phyloP scores from a whole-genome alignment of 2,797 vertebrate species.

The Phrynocephalus vlangalii region DNA sequence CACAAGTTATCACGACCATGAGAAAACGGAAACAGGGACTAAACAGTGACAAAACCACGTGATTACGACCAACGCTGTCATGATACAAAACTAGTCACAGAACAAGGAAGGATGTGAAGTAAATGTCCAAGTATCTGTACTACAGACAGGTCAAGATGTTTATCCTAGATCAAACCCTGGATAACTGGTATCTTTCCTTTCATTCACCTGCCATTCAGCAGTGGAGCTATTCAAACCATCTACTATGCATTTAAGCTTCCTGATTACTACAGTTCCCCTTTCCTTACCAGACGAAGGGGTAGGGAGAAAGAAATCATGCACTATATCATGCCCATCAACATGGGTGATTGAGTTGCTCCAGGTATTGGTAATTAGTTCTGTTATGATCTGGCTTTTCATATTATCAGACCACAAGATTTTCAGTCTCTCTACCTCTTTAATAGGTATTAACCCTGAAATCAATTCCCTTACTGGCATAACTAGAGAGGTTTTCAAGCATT shows the following conservation, averaged over 20 bases:
- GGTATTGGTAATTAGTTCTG: constrained; percentile 35
- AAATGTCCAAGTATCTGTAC: too few relatives aligned
- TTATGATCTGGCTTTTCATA: constrained; percentile 35
- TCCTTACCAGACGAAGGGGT: neutral
- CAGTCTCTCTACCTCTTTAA: constrained; percentile 7
- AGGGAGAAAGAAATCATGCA: neutral
- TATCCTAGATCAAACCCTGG: too few relatives aligned
- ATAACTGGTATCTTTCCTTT: too few relatives aligned
- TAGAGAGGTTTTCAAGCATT: constrained; percentile 55
- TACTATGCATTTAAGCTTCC: neutral
- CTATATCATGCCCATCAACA: constrained; percentile 24
- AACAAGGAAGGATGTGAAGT: too few relatives aligned
- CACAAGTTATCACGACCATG: too few relatives aligned
- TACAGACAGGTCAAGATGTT: too few relatives aligned
- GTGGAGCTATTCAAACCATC: too few relatives aligned
- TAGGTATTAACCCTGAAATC: constrained; percentile 52
- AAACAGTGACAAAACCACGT: too few relatives aligned
- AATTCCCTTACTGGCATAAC: constrained; percentile 57
- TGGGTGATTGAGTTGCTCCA: constrained; percentile 25
- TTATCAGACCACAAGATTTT: constrained; percentile 28
- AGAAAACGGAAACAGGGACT: too few relatives aligned
- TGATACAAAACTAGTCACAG: too few relatives aligned
- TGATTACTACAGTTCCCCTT: neutral
- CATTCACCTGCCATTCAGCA: too few relatives aligned
- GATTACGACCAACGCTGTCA: too few relatives aligned